phyloP scores from a whole-genome alignment of 2,113 vertebrate species.

The Solea senegalensis region DNA sequence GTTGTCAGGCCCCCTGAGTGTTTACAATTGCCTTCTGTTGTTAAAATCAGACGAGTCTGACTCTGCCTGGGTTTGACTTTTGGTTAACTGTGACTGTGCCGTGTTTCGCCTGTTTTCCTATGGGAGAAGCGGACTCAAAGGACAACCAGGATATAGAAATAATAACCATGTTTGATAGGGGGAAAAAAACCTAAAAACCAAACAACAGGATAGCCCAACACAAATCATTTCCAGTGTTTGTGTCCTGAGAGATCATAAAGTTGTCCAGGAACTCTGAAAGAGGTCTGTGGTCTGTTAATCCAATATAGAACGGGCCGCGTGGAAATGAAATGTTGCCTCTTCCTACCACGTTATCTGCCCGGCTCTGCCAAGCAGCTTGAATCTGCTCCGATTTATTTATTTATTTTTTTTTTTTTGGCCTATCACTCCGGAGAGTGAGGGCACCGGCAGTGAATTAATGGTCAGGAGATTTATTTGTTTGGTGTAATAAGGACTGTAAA shows the following conservation, averaged over 20 bases:
- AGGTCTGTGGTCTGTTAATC: conserved; percentile 75
- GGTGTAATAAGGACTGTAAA: conserved; percentile 87
- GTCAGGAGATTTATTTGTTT: conserved; percentile 88
- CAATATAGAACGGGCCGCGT: conserved; percentile 58
- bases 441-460: conserved; percentile 80
- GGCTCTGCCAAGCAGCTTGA: conserved; percentile 60
- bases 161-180: conserved; percentile 65
- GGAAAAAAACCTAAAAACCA: conserved; percentile 7
- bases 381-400: conserved; percentile 61
- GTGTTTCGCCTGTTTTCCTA: conserved; percentile 40
- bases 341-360: conserved; percentile 65
- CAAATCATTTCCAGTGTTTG: conserved; percentile 76
- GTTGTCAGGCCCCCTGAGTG: conserved; percentile 45
- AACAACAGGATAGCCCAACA: conserved; percentile 61
- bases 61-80: conserved; percentile 51
- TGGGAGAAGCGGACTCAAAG: conserved; percentile 46
- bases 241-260: conserved; percentile 66
- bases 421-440: conserved; percentile 72
- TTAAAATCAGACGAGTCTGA: conserved; percentile 60
- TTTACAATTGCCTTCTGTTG: conserved; percentile 61
- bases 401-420: conserved; percentile 48
- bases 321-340: conserved; percentile 57
- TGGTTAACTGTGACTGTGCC: conserved; percentile 43
- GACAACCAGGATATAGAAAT: conserved; percentile 75
- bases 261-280: conserved; percentile 69